Evolutionary conservation across 2,797 vertebrate genomes (phyloP).

Genomic region (Brachymystax lenok): DNA sequence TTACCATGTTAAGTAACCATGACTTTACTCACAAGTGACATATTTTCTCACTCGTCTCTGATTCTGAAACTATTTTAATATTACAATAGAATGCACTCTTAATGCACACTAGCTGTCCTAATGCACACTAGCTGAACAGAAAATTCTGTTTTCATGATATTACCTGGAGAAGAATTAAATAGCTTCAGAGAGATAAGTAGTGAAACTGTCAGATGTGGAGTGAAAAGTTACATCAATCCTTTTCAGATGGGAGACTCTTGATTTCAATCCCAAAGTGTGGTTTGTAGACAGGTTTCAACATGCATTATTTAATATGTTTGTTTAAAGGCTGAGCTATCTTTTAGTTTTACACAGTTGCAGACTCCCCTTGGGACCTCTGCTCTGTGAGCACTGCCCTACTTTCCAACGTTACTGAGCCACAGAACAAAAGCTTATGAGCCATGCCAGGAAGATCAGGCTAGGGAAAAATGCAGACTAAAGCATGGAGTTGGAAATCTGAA

Average conservation of each 20-base stretch:
- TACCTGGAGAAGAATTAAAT: neutral
- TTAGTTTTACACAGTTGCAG: slow-evolving; percentile 8
- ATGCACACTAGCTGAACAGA: neutral
- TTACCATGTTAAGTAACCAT: neutral
- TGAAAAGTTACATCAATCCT: neutral
- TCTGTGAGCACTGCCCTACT: neutral
- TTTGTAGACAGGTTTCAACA: neutral
- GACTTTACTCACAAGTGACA: too few species aligned
- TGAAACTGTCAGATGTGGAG: neutral
- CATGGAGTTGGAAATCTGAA: neutral
- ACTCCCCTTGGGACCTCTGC: neutral
- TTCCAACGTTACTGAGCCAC: neutral
- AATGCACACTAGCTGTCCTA: too few species aligned
- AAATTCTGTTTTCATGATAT: neutral
- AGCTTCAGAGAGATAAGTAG: neutral
- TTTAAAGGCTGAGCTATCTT: slow-evolving; percentile 4
- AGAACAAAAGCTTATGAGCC: neutral
- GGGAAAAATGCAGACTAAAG: neutral
- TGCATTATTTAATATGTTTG: slow-evolving; percentile 4
- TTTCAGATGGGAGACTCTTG: neutral
- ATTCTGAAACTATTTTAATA: too few species aligned
- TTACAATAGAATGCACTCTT: too few species aligned
- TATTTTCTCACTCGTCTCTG: too few species aligned
- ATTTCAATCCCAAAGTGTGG: neutral
- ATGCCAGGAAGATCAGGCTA: neutral